Conservation (phyloP, 2,888 invertebrate genomes). For the Epinotia nisella region DNA sequence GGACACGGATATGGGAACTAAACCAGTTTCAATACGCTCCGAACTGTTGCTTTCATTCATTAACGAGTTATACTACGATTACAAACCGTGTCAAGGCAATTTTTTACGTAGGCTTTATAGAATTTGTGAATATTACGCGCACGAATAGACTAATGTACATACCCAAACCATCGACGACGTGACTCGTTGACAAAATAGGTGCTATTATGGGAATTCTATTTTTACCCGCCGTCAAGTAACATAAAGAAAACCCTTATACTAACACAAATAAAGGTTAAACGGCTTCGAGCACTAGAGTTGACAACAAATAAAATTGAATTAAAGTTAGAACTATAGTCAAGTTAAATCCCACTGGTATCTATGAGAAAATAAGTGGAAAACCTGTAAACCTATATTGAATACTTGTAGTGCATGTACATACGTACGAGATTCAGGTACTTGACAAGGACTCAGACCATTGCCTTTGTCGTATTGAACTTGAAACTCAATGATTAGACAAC, state of each 20-base stretch:
- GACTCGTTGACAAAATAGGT: slow-evolving; percentile 19
- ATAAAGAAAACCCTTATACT: not conserved
- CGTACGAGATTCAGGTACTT: too few species aligned
- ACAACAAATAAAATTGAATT: not conserved
- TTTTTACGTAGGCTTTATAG: not conserved
- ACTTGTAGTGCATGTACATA: too few species aligned
- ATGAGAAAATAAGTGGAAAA: not conserved
- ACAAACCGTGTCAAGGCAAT: slow-evolving; percentile 27
- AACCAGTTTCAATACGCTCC: slow-evolving; percentile 31
- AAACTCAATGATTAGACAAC: not conserved
- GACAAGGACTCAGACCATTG: not conserved
- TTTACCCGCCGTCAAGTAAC: not conserved
- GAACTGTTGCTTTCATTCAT: slow-evolving; percentile 36
- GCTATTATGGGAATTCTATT: not conserved
- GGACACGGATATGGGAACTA: slow-evolving; percentile 35
- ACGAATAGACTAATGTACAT: slow-evolving; percentile 22
- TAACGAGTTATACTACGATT: slow-evolving; percentile 22
- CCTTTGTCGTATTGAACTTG: not conserved
- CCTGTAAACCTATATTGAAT: not conserved
- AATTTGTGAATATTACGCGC: slow-evolving; percentile 11
- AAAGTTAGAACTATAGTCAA: not conserved
- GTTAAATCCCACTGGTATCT: not conserved
- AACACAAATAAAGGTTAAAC: not conserved
- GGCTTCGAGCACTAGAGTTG: not conserved
- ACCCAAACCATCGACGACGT: slow-evolving; percentile 7